Evolutionary conservation across 1,140 invertebrate species (phyloP), one percentile per base, ranked within the genome.

Genomic region (Harpegnathos saltator): DNA sequence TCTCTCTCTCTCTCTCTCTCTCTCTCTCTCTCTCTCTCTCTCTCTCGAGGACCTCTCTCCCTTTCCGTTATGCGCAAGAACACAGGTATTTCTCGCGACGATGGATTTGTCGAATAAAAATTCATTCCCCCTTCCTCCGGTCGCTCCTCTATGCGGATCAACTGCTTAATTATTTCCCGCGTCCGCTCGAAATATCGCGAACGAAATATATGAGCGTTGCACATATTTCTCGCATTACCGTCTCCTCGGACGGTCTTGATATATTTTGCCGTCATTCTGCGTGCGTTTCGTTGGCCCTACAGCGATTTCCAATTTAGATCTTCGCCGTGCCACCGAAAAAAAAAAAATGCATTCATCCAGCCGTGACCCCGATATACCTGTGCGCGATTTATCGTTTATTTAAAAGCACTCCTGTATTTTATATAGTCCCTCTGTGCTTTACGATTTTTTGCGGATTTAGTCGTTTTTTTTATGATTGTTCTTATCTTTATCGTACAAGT

Each of bases 401-500:
- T 44, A 44, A 44, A 44, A 5, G 1, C 22, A 58, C 17, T 2
- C 19, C 22, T 3, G 26, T 1, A n/a, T n/a, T n/a, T 59, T 14
- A 5, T 61, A 61, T 62, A 26, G 26, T 61, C 44, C 9, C 38
- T 44, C 9, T 9, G 38, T 44, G 38, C 29, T 74, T 29, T 14
- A 24, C 17, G 14, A 48, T 48, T 19, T 7, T 52, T 75, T 33
- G 22, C 7, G 52, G 7, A 52, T 52, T 33, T 24, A 66, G 38
- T 38, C 5, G 5, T 0, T 24, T 77, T 54, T 24, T 77, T 54
- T 77, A 29, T n/a, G 11, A 12, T 48, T 2, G 33, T 33, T 50
- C 50, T 29, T 62, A 74, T 5, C 33, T 74, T 54, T 15, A 33
- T 33, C 29, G 33, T n/a, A 14, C 24, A 26, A 74, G 7, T 75